Conservation (phyloP, 2,888 invertebrate genomes). For the Laspeyria flexula region DNA sequence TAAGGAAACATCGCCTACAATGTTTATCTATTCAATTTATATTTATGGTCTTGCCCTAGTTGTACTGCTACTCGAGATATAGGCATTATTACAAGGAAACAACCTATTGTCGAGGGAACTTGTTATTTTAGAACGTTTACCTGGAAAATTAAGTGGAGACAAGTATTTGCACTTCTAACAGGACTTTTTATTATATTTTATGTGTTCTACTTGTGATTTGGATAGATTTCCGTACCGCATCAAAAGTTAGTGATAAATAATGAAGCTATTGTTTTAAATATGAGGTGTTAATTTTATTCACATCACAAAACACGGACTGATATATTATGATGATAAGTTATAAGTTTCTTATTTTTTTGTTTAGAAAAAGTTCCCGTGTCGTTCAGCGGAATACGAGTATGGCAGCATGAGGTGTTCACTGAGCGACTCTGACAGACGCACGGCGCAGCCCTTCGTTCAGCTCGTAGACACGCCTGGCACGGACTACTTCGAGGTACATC, state of each 20-base stretch:
- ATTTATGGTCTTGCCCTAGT: constrained; percentile 74
- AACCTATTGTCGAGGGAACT: constrained; percentile 54
- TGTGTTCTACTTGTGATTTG: too few species aligned
- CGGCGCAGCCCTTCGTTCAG: constrained; percentile 95
- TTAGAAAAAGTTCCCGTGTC: constrained; percentile 95
- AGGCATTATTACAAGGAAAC: constrained; percentile 60
- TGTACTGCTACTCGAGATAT: constrained; percentile 61
- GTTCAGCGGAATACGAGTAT: constrained; percentile 97
- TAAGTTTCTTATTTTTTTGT: constrained; percentile 36
- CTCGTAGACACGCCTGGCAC: constrained; percentile 92
- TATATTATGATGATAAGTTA: too few species aligned
- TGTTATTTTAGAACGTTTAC: too few species aligned
- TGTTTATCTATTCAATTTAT: constrained; percentile 80
- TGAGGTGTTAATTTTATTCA: too few species aligned
- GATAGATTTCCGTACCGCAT: too few species aligned
- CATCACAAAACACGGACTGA: too few species aligned
- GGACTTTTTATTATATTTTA: too few species aligned
- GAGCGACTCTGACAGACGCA: constrained; percentile 95
- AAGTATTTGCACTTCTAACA: too few species aligned
- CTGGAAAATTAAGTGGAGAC: too few species aligned
- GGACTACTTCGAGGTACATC: constrained; percentile 80
- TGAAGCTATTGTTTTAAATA: too few species aligned
- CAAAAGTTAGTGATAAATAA: too few species aligned
- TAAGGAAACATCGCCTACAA: constrained; percentile 54
- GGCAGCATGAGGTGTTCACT: constrained; percentile 96